Evolutionary conservation across 2,797 vertebrate genomes (phyloP), one percentile per base, ranked within the genome.

Genomic region (Ctenosaura bakeri): DNA sequence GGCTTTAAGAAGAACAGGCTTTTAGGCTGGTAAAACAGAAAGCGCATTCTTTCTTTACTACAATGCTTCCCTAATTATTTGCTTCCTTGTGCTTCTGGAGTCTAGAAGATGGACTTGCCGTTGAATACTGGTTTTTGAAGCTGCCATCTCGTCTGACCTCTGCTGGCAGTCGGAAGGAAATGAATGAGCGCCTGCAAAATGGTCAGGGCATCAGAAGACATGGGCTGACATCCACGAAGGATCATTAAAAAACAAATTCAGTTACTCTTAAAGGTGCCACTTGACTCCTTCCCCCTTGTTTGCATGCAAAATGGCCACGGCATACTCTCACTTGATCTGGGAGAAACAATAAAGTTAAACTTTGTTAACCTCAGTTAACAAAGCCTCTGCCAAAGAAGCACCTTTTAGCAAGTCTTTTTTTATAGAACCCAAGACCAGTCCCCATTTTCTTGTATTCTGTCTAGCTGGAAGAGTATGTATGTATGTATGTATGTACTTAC

Each of bases 111-210:
- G 14, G 38, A 24, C 71, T 83, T 50, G 14, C 71, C 26, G 8
- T 71, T 1, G 0, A 0, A 1, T 54, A 0, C 86, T 85, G 42
- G 64, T 52, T 35, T 18, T 54, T 85, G 42, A 20, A 22, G 84
- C 24, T 90, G 86, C 46, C 77, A 82, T 89, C 79, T 89, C 8
- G 91, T 69, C 94, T 96, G 95, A 94, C 95, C 92, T 96, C 95
- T 96, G 93, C 94, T 90, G 94, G 94, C 64, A 91, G 0, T n/a
- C 77, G 6, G 56, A 74, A 4, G 0, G 22, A 89, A 94, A 89
- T 4, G 59, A 56, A 4, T 56, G 22, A 83, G 46, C 12, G 2
- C 20, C 74, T 46, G 8, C 29, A 66, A 66, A 56, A 86, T 82
- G 5, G 8, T 46, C 83, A 50, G 62, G 85, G 38, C 82, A 12